Evolutionary conservation across 2,797 vertebrate species (phyloP).

Genomic region (Pteropus rufus): DNA sequence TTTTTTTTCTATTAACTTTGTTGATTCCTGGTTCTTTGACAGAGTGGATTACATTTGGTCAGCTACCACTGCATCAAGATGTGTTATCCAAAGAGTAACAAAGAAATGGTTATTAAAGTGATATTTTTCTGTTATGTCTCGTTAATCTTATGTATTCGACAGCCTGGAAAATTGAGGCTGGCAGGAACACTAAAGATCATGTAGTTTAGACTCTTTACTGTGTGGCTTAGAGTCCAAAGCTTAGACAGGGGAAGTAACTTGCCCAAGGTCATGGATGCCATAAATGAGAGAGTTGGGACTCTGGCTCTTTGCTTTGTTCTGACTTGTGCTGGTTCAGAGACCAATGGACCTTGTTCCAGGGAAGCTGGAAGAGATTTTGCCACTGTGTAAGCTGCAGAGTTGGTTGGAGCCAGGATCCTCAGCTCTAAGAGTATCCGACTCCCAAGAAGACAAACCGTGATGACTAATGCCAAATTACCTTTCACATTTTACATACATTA

Average conservation of each 20-base stretch:
- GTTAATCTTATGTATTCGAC: not conserved
- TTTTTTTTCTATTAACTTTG: not conserved
- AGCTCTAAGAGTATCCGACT: not conserved
- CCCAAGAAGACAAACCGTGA: not conserved
- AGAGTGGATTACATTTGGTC: not conserved
- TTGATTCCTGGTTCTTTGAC: not conserved
- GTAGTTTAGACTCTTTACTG: not conserved
- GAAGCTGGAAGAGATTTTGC: not conserved
- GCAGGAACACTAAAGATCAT: not conserved
- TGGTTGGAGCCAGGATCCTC: not conserved
- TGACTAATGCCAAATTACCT: not conserved
- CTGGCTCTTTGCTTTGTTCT: not conserved
- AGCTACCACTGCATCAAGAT: not conserved
- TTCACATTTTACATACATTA: not conserved
- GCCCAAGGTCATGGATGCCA: not conserved
- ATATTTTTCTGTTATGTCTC: not conserved
- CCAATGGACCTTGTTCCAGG: not conserved
- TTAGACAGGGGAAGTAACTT: not conserved
- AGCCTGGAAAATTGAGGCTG: not conserved
- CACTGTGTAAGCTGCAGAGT: not conserved
- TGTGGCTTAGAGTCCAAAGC: not conserved
- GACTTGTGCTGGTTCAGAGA: not conserved
- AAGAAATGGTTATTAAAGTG: not conserved
- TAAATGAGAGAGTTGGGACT: not conserved
- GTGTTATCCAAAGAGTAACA: not conserved